phyloP scores from a whole-genome alignment of 2,888 invertebrate species.

The Imbricaverruca yamaguchii region DNA sequence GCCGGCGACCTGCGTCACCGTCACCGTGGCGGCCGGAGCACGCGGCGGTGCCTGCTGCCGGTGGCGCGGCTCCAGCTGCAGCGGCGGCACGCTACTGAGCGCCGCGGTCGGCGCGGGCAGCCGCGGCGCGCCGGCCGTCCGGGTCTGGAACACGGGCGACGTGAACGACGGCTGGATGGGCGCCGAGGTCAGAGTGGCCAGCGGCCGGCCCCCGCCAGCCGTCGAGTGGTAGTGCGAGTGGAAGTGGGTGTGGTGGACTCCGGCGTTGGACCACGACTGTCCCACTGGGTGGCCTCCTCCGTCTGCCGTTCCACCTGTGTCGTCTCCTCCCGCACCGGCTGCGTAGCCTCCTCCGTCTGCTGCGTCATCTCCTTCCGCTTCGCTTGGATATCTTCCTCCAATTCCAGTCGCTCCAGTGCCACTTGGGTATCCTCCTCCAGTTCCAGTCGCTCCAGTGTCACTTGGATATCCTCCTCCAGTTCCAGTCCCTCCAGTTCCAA shows the following conservation, averaged over 20 bases:
- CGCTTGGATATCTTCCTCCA: too few species aligned
- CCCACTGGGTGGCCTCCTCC: too few species aligned
- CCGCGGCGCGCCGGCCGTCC: too few species aligned
- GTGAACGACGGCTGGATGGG: neutral
- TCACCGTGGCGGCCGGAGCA: too few species aligned
- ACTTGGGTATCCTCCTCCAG: neutral
- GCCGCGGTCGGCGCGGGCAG: too few species aligned
- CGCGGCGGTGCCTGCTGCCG: too few species aligned
- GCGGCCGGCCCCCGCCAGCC: neutral
- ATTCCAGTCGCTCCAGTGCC: neutral
- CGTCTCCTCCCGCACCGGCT: neutral
- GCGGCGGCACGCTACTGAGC: neutral
- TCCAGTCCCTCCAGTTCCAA: too few species aligned
- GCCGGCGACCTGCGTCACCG: neutral
- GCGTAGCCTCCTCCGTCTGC: neutral
- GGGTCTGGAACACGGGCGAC: neutral
- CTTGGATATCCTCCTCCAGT: neutral
- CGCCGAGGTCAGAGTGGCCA: neutral
- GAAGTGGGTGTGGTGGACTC: slow-evolving; percentile 5
- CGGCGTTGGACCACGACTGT: too few species aligned
- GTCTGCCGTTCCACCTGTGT: neutral
- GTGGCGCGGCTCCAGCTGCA: neutral
- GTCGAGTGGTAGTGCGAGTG: slow-evolving; percentile 15
- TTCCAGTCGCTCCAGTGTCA: too few species aligned
- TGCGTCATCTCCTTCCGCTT: neutral